Base-by-base conservation (phyloP, 2,888 invertebrate species). In the Lamellibrachia satsuma region DNA sequence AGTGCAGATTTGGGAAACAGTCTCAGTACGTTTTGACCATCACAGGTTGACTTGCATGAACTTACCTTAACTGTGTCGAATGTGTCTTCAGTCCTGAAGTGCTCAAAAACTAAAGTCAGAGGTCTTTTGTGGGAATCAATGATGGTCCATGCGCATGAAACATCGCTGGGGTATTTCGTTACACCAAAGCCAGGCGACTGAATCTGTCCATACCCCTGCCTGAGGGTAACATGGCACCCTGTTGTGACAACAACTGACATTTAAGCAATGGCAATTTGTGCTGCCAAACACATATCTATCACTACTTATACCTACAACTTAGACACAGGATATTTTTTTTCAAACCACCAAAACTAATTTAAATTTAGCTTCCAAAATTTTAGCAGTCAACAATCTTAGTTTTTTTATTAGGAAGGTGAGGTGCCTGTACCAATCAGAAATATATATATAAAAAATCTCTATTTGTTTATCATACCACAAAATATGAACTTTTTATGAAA, bases 91-190 rank as follows among this genome's bases (percentile, higher is more conserved):
- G 75, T 75, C 22, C 75, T 75, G 75, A 75, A 75, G 15, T 75
- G 75, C 75, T 75, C 75, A 75, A 75, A 75, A 22, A 75, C 22
- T 75, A 75, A 75, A 75, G 75, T 75, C 75, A 75, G 75, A 75
- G 75, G 75, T 75, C 75, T 75, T 75, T 75, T 22, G 75, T 75
- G 22, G 22, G 6, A 22, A 2, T 75, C 75, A 22, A 22, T 75
- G 75, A 75, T 22, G 75, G 75, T 75, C 75, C 75, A 75, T 3
- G 75, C 6, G 22, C 75, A 75, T 2, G 75, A 75, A n/a, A 75
- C 22, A 75, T 75, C 75, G 22, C 75, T 75, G 75, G 75, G 75
- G 75, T 75, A 75, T 6, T 75, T 75, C n/a, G 15, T 75, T 75
- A 75, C 22, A 22, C 75, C 75, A 75, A 15, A 75, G 75, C 75